Evolutionary conservation across 2,113 vertebrate species (phyloP), one percentile per base, ranked within the genome.

Genomic region (Oncorhynchus clarkii): DNA sequence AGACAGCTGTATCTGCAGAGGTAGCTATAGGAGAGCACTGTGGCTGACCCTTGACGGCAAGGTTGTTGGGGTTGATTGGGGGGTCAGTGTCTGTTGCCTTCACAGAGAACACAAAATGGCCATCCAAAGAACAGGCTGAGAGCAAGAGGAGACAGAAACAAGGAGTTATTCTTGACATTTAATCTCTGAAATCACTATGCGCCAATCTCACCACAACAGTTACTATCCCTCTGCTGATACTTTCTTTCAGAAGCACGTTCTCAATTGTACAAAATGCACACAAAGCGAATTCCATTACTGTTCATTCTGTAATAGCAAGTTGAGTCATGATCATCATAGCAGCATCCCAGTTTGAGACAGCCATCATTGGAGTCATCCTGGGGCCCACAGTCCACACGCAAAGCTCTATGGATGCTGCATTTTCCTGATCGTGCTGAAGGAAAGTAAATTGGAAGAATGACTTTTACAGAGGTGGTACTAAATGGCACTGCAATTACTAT

Each of bases 21-120:
- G 76, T 73, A 76, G 86, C 24, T 6, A 31, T 76, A 2, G 92
- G 92, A 26, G 39, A 13, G 75, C 92, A 92, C 16, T 80, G 78
- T 3, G 80, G 88, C 22, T 76, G 89, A 72, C 81, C 85, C 49
- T 86, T 90, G 26, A 92, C 77, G 0, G 22, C 12, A 24, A 93
- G 83, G 31, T 65, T 85, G 70, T 79, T 62, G 27, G 86, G 84
- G 54, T 80, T 66, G 5, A 87, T 8, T 0, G 86, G 77, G 0
- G 27, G 59, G 12, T 85, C 71, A 0, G 76, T 77, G 80, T 87
- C 89, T 54, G 82, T 26, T 0, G 83, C 26, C 24, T 77, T 77
- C 1, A 93, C 88, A 0, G 88, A 86, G 80, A 93, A 92, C 75
- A 93, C 87, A 83, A 93, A 89, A 69, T 92, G 82, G 81, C 90